phyloP scores from a whole-genome alignment of 2,888 invertebrate species.

The Prenolepis imparis region DNA sequence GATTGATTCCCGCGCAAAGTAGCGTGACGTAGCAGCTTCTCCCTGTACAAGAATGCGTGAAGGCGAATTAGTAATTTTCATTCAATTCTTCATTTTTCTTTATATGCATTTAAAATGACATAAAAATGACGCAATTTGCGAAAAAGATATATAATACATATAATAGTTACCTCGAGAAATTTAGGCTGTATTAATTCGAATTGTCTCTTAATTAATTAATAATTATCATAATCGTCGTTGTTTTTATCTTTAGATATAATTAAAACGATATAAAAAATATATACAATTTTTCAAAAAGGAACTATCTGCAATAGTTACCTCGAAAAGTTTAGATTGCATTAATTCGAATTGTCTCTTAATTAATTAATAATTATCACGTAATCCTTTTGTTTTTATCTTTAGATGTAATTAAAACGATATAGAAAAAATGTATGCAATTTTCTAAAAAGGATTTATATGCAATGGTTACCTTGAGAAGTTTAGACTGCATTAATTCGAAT shows the following conservation, averaged over 20 bases:
- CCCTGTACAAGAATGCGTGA: not conserved
- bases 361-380: too few species aligned
- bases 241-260: too few species aligned
- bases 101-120: not conserved
- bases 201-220: not conserved
- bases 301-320: too few species aligned
- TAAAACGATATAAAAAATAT: too few species aligned
- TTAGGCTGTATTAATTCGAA: not conserved
- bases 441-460: too few species aligned
- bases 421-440: too few species aligned
- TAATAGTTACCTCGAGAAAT: not conserved
- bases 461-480: too few species aligned
- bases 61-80: not conserved
- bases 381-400: too few species aligned
- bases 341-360: not conserved
- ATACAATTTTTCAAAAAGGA: too few species aligned
- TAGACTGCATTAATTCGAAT: too few species aligned
- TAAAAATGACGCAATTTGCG: not conserved
- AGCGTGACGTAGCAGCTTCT: not conserved
- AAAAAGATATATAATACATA: not conserved
- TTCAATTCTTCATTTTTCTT: not conserved
- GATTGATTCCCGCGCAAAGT: not conserved
- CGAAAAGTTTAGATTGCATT: not conserved
- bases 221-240: too few species aligned
- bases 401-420: too few species aligned